Conservation (phyloP, 2,113 vertebrate genomes). For the Albula glossodonta region DNA sequence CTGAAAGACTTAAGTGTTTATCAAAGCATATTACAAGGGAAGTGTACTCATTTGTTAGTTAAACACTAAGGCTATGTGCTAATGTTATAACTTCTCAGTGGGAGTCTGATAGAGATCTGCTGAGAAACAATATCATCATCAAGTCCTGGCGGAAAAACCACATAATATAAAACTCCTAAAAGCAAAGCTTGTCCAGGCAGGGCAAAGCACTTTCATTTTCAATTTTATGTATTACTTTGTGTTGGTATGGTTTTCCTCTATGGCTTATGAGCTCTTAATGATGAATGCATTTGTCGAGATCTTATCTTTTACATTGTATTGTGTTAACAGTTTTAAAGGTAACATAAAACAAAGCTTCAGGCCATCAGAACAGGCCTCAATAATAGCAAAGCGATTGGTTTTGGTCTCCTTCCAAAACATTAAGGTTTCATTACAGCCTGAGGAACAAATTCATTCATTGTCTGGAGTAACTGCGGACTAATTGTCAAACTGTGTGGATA, state of each 20-base stretch:
- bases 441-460: neutral
- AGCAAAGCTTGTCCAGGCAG: neutral
- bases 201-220: neutral
- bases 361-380: neutral
- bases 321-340: neutral
- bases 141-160: neutral
- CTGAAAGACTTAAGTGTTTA: neutral
- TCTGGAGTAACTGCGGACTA: neutral
- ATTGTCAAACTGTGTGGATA: neutral
- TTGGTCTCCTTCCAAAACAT: neutral
- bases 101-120: neutral
- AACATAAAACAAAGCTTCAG: slow-evolving; percentile 3
- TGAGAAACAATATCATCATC: slow-evolving; percentile 1
- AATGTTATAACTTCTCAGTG: neutral
- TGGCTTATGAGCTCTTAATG: neutral
- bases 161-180: neutral
- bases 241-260: neutral
- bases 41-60: slow-evolving; percentile 6
- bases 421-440: neutral
- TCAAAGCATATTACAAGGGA: slow-evolving; percentile 11
- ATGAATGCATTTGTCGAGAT: neutral
- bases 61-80: slow-evolving; percentile 2
- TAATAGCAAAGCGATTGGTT: neutral
- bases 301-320: neutral
- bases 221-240: neutral